Evolutionary conservation across 2,888 invertebrate genomes (phyloP), one percentile per base, ranked within the genome.

Genomic region (Terebella lapidaria): DNA sequence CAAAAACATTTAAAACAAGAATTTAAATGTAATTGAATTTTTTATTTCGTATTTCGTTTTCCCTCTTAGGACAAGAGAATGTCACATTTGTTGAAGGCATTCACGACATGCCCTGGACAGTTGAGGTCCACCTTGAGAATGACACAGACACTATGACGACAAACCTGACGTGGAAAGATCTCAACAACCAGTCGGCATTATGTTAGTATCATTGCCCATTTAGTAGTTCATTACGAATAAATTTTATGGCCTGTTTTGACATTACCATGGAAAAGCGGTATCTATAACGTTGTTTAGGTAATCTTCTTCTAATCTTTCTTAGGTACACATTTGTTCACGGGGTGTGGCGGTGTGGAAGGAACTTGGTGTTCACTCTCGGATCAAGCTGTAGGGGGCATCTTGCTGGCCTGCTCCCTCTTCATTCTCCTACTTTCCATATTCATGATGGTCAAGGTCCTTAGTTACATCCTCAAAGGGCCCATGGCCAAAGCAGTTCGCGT

Each of bases 371-470:
- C 10, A 15, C 54, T 66, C 22, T 28, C 55, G 18, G 84, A 74
- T 42, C 52, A 72, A 3, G 72, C 68, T 0, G 76, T 81, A 24
- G 85, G 85, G 1, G 63, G 77, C 25, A 73, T 84, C 29, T 71
- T 85, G 53, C 69, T 85, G 47, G 70, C 76, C 10, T 61, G 78
- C n/a, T 80, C 84, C 0, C 72, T 85, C 54, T 30, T 81, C 28
- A 69, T 79, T 2, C 78, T 85, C 15, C 79, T 81, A 57, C 62
- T 72, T 49, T 84, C 84, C 67, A 76, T 85, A n/a, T 70, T 85
- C 18, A 67, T 77, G 53, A 82, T 85, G 56, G 85, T 85, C 42
- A 84, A 84, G 69, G 68, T 84, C 18, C 80, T 85, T n/a, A 66
- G 71, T 59, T 67, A 66, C 20, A 52, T 74, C 3, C 63, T 66